Conservation (phyloP, 2,113 vertebrate genomes). For the Hippolais icterina region DNA sequence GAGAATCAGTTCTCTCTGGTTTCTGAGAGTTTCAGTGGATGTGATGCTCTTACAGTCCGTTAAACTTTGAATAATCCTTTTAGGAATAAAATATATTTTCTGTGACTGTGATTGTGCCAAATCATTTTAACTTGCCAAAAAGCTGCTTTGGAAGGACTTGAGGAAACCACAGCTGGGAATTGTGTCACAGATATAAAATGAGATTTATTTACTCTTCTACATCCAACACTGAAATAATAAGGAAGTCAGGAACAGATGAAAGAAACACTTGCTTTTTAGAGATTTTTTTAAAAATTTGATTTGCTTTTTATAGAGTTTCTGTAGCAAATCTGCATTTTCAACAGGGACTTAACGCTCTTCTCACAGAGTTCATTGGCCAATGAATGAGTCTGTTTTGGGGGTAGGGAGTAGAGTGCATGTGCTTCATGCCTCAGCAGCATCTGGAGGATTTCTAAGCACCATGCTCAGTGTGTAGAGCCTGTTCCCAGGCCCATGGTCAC, state of each 20-base stretch:
- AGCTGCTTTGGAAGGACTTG: slow-evolving; percentile 52
- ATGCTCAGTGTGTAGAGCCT: not conserved
- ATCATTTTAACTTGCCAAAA: slow-evolving; percentile 57
- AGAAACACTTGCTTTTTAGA: slow-evolving; percentile 21
- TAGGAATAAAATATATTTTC: slow-evolving; percentile 64
- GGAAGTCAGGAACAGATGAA: slow-evolving; percentile 48
- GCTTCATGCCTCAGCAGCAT: not conserved
- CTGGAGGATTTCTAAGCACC: not conserved
- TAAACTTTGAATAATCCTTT: slow-evolving; percentile 66
- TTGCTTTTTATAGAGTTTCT: slow-evolving; percentile 40
- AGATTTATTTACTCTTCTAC: slow-evolving; percentile 60
- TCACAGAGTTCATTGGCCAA: not conserved
- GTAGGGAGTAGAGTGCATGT: not conserved
- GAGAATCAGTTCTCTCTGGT: not conserved
- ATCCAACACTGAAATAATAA: slow-evolving; percentile 51
- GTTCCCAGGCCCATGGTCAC: not conserved
- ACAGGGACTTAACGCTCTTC: not conserved
- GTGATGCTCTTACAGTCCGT: not conserved
- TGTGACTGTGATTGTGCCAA: slow-evolving; percentile 56
- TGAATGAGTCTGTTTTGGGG: not conserved
- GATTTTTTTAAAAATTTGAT: not conserved
- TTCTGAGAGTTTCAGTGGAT: not conserved
- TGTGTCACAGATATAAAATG: slow-evolving; percentile 66
- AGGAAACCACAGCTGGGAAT: slow-evolving; percentile 66
- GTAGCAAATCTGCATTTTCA: slow-evolving; percentile 18